Conservation (phyloP, 2,888 invertebrate species). For the Cyrtodaria siliqua region DNA sequence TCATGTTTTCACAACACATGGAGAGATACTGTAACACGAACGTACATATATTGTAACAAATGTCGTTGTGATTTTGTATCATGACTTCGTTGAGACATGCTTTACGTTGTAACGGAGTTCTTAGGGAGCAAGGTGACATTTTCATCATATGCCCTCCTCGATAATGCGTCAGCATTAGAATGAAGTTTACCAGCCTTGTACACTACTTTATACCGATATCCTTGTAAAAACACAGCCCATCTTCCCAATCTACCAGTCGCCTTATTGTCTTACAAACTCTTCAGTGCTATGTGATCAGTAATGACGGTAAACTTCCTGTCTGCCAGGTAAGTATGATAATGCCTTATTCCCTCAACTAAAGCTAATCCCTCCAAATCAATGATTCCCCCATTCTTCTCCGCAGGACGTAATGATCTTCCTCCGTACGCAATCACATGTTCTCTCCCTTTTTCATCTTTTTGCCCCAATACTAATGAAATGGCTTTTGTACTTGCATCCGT, state of each 20-base stretch:
- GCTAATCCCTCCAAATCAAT: conserved; percentile 60
- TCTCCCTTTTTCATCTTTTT: conserved; percentile 14
- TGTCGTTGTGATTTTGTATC: no score
- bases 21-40: no score
- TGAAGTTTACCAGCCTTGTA: conserved; percentile 40
- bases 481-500: conserved; percentile 32
- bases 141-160: conserved; percentile 27
- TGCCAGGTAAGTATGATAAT: conserved; percentile 57
- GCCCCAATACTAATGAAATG: conserved; percentile 36
- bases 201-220: conserved; percentile 33
- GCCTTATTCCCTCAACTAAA: conserved; percentile 52
- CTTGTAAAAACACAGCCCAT: conserved; percentile 58
- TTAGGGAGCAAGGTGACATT: background rate
- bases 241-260: conserved; percentile 45
- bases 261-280: conserved; percentile 54
- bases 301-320: conserved; percentile 46
- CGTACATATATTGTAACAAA: no score
- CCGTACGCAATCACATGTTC: conserved; percentile 59
- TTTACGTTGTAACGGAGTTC: background rate
- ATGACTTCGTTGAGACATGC: no score
- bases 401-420: conserved; percentile 44
- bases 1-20: no score
- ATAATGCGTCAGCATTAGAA: conserved; percentile 43
- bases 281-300: conserved; percentile 62
- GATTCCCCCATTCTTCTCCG: conserved; percentile 53